Evolutionary conservation across 2,113 vertebrate species (phyloP).

Genomic region (Pelobates fuscus): DNA sequence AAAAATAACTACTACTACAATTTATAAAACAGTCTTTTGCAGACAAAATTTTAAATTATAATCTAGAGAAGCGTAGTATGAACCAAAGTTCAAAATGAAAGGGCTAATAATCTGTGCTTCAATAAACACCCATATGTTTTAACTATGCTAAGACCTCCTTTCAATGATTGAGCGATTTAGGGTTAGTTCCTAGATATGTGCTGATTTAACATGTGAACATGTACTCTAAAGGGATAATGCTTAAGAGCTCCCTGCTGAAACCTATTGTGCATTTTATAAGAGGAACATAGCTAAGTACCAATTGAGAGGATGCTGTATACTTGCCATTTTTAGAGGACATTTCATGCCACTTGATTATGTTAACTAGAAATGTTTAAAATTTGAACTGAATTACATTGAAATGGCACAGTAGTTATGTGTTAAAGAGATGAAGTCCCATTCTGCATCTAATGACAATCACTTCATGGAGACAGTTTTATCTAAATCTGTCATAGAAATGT

Average conservation of each 20-base stretch:
- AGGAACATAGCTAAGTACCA: conserved; percentile 76
- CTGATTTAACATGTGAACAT: conserved; percentile 75
- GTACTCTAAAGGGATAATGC: conserved; percentile 73
- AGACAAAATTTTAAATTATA: too few species aligned
- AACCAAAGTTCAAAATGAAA: too few species aligned
- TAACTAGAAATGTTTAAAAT: conserved; percentile 81
- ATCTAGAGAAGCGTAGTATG: too few species aligned
- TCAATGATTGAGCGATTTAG: conserved; percentile 57
- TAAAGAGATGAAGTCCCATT: conserved; percentile 66
- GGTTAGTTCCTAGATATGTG: conserved; percentile 74
- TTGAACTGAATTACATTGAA: conserved; percentile 77
- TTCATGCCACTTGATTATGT: conserved; percentile 82
- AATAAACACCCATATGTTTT: neutral
- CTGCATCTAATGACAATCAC: conserved; percentile 66
- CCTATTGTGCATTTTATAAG: conserved; percentile 76
- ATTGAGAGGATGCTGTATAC: conserved; percentile 76
- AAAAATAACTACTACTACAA: too few species aligned
- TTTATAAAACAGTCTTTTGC: too few species aligned
- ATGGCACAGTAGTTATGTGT: conserved; percentile 73
- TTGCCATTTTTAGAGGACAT: conserved; percentile 79
- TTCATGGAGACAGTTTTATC: conserved; percentile 66
- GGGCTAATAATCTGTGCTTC: too few species aligned
- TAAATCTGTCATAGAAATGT: conserved; percentile 59
- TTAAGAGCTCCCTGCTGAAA: conserved; percentile 78
- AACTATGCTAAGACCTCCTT: conserved; percentile 1